Conservation (phyloP, 2,888 invertebrate species). For the Patella pellucida region DNA sequence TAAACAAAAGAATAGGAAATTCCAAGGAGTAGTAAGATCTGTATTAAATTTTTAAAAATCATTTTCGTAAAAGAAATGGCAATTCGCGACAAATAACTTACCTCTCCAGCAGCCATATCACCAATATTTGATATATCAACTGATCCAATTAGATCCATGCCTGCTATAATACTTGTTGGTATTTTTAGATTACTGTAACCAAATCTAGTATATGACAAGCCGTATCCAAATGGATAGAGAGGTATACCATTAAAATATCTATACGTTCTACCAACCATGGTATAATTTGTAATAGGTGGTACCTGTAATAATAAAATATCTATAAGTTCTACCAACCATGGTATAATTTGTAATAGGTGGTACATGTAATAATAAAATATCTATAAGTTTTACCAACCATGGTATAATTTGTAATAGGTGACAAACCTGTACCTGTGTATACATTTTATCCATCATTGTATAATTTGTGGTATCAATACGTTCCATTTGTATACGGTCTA, state of each 20-base stretch:
- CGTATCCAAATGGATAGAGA: constrained; percentile 3
- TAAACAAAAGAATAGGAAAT: too few relatives aligned
- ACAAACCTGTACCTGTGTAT: constrained; percentile 17
- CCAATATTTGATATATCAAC: background rate
- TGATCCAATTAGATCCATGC: background rate
- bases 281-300: constrained; percentile 15
- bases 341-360: constrained; percentile 49
- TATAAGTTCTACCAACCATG: constrained; percentile 64
- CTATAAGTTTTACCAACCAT: constrained; percentile 18
- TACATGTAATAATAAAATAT: constrained; percentile 32
- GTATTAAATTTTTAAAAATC: too few relatives aligned
- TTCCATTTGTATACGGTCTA: too few relatives aligned
- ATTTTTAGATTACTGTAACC: background rate
- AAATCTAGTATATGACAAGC: background rate
- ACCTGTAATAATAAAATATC: constrained; percentile 51
- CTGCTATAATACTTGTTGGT: background rate
- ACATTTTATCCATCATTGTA: constrained; percentile 3
- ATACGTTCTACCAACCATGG: constrained; percentile 19
- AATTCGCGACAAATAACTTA: background rate
- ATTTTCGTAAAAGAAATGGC: too few relatives aligned
- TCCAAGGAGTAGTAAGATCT: too few relatives aligned
- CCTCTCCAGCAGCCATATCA: background rate
- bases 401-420: constrained; percentile 15
- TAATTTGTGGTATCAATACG: background rate
- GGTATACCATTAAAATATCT: constrained; percentile 8